A percentile compares a stretch with the other conserved stretches of the same genome.
These are phyloP conservation scores for Paracyprichromis sp. DNA, from an alignment of 2,113 vertebrate species.

Conservation along the genomic window DNA sequence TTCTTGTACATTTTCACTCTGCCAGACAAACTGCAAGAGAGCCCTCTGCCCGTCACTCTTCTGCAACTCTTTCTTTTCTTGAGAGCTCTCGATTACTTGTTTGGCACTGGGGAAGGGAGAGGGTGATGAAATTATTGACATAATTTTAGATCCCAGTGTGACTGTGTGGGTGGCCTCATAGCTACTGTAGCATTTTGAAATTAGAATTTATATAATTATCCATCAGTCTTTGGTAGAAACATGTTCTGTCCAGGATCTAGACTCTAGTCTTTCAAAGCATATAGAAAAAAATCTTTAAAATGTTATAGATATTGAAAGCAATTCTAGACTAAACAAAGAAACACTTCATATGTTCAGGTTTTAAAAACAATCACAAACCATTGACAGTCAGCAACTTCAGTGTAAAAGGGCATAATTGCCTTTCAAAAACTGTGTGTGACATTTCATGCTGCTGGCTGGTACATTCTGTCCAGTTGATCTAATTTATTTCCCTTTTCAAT, in stretches of 20 bases:
- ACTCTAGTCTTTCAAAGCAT: neutral
- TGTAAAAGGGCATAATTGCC: neutral
- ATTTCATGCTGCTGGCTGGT: slow-evolving; percentile 50
- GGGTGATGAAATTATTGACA: neutral
- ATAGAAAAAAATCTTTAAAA: neutral
- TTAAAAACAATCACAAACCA: neutral
- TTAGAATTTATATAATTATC: neutral
- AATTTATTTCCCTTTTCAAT: slow-evolving; percentile 71
- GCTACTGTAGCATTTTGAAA: neutral
- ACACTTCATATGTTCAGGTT: neutral
- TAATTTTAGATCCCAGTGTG: neutral
- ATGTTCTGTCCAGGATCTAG: neutral
- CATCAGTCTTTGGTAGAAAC: neutral
- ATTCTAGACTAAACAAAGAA: neutral
- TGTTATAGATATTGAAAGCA: neutral
- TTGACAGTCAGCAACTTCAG: neutral
- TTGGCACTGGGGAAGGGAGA: neutral
- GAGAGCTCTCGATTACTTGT: slow-evolving; percentile 4
- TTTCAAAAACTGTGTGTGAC: slow-evolving; percentile 2
- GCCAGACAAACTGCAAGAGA: neutral
- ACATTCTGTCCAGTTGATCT: slow-evolving; percentile 66
- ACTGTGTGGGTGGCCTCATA: neutral
- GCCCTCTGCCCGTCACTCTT: neutral
- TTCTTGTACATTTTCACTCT: slow-evolving; percentile 22
- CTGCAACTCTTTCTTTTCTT: neutral